A percentile compares a stretch with the other conserved stretches of the same genome.
Conservation (phyloP, 2,888 invertebrate species). For the Drosophila atroscutellata region DNA sequence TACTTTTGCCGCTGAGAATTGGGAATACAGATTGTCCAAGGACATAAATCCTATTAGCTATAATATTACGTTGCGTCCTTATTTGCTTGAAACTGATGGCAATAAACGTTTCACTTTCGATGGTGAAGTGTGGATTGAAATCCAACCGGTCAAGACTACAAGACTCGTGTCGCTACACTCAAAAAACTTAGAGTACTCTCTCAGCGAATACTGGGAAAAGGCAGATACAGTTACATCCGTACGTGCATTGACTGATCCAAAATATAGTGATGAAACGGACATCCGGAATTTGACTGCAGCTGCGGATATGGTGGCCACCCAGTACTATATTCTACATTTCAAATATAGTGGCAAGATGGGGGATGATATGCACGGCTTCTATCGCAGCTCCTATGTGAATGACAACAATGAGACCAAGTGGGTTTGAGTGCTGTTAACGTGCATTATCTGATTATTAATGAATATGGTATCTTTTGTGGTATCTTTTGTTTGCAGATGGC, state of each 20-base stretch:
- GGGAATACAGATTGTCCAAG: slow-evolving; percentile 73
- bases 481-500: slow-evolving; percentile 84
- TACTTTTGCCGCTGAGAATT: slow-evolving; percentile 37
- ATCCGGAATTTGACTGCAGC: slow-evolving; percentile 80
- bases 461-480: neutral
- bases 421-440: slow-evolving; percentile 11
- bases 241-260: neutral
- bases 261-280: slow-evolving; percentile 67
- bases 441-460: neutral
- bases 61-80: slow-evolving; percentile 86
- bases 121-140: slow-evolving; percentile 85
- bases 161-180: slow-evolving; percentile 86
- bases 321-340: slow-evolving; percentile 85
- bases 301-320: slow-evolving; percentile 72
- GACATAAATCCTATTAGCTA: slow-evolving; percentile 86
- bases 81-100: slow-evolving; percentile 83
- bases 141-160: slow-evolving; percentile 84
- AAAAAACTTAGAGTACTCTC: slow-evolving; percentile 83
- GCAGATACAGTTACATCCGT: slow-evolving; percentile 13
- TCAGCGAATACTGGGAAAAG: slow-evolving; percentile 63
- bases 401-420: slow-evolving; percentile 82
- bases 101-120: slow-evolving; percentile 82
- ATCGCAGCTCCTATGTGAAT: slow-evolving; percentile 84
- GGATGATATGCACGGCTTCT: slow-evolving; percentile 86
- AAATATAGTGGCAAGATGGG: slow-evolving; percentile 86